Conservation (phyloP, 2,113 vertebrate genomes). For the Prunella himalayana region DNA sequence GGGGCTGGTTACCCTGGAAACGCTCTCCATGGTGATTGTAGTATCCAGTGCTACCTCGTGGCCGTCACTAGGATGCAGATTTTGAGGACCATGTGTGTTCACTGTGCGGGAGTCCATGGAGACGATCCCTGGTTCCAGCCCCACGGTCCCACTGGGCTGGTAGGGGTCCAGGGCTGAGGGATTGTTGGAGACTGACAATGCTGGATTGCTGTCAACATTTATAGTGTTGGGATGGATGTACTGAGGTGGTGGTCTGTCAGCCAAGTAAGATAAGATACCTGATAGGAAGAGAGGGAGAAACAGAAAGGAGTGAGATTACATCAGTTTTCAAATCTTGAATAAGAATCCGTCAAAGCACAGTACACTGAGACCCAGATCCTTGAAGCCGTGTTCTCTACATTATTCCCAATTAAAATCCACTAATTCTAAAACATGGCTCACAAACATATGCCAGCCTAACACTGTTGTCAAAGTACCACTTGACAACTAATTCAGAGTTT, state of each 20-base stretch:
- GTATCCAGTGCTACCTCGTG: constrained; percentile 89
- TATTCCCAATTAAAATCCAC: background rate
- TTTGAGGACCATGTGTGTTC: constrained; percentile 78
- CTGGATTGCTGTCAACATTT: constrained; percentile 84
- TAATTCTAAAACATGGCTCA: background rate
- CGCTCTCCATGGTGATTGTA: constrained; percentile 85
- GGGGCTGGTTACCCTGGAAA: constrained; percentile 89
- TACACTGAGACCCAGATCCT: background rate
- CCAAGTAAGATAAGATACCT: constrained; percentile 97
- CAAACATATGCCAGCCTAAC: background rate
- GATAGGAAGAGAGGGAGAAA: background rate
- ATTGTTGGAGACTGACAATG: constrained; percentile 84
- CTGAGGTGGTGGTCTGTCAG: constrained; percentile 95
- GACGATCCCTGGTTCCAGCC: constrained; percentile 88
- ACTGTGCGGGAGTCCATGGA: constrained; percentile 90
- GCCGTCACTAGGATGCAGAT: constrained; percentile 83
- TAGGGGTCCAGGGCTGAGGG: constrained; percentile 89
- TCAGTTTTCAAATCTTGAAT: background rate
- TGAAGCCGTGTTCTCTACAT: background rate
- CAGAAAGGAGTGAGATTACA: background rate
- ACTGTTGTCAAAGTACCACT: background rate
- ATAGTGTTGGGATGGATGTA: constrained; percentile 96
- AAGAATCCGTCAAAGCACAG: background rate
- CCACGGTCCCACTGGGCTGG: constrained; percentile 82
- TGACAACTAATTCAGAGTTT: background rate